Base-by-base conservation (phyloP, 2,113 vertebrate species). In the Hyperopisus bebe region DNA sequence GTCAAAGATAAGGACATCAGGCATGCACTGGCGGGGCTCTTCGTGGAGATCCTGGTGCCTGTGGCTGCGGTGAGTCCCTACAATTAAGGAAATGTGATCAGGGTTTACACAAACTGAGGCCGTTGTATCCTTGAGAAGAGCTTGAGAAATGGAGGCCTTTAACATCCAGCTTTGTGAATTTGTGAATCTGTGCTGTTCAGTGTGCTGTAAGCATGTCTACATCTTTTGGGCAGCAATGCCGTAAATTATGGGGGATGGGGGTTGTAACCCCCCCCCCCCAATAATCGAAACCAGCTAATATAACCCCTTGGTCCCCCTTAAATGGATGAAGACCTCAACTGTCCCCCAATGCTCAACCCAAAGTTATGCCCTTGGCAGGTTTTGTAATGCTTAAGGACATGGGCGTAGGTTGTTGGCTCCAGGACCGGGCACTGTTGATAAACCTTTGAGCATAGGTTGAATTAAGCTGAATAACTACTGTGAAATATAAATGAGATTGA, bases 1-100 rank as follows among this genome's bases (percentile, higher is more conserved):
- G 98, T 99, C 90, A 99, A 99, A 95, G 98, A 99, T 94, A 99
- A 99, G 96, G 98, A 99, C 92, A 97, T 99, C 92, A 99, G 98
- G 92, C 98, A 99, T 89, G 98, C 98, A 90, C 95, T 99, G 92
- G 98, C 98, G 7, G 98, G 98, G 90, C 97, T 99, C 88, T 99
- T 99, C 94, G 98, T 99, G 93, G 98, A 99, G 95, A 98, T 99
- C 94, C 96, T 99, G 89, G 97, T 99, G 89, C 98, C 98, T 0
- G 98, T 99, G 66, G 98, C 98, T 91, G 98, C 98, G 93, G 98
- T 99, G 94, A 98, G 98, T 98, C 88, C 42, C 44, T n/a, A 21
- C 44, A 84, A 21, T 83, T 83, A 47, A 47, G 44, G 21, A 83
- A 46, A 47, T 0, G 44, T 47, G 42, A 84, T 47, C 44, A 3